A percentile compares a stretch with the other conserved stretches of the same genome.
Conservation (phyloP, 2,113 vertebrate species). For the Odocoileus virginianus region DNA sequence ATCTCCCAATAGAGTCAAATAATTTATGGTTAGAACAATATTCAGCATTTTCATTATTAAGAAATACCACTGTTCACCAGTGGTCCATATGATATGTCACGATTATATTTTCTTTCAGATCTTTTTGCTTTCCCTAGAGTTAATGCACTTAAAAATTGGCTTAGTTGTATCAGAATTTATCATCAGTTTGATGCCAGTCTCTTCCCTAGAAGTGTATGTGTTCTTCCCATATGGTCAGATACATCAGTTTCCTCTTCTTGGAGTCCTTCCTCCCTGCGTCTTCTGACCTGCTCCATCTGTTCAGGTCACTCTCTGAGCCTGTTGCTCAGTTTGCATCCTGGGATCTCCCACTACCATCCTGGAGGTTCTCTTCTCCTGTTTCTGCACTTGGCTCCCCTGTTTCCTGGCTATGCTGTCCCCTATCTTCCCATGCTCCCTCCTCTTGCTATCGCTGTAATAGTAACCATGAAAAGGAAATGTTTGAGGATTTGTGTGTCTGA, state of each 20-base stretch:
- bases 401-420: background rate
- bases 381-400: background rate
- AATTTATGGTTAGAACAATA: background rate
- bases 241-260: background rate
- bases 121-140: background rate
- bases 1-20: background rate
- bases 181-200: background rate
- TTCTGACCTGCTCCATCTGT: background rate
- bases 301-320: background rate
- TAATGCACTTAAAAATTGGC: background rate
- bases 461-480: background rate
- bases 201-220: background rate
- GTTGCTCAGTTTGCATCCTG: background rate
- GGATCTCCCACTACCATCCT: background rate
- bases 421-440: background rate
- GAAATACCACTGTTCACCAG: background rate
- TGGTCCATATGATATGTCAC: background rate
- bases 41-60: background rate
- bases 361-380: background rate
- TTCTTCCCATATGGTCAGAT: background rate
- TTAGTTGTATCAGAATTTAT: background rate
- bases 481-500: background rate
- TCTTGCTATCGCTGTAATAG: background rate
- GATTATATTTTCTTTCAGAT: background rate
- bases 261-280: background rate